phyloP scores from a whole-genome alignment of 2,113 vertebrate species.

The Halcyon malimbica region DNA sequence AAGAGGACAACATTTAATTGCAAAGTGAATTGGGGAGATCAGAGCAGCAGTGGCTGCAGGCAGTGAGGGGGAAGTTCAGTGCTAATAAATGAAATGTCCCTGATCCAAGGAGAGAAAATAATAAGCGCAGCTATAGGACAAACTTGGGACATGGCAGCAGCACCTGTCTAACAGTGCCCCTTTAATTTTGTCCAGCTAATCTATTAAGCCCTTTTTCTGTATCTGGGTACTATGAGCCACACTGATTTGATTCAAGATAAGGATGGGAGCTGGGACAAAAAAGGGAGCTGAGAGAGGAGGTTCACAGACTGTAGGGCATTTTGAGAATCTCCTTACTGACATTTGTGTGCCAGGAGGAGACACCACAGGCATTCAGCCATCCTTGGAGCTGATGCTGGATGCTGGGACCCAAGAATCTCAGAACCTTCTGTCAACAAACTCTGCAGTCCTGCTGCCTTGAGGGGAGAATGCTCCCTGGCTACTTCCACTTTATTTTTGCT shows the following conservation, averaged over 20 bases:
- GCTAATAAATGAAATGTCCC: conserved; percentile 72
- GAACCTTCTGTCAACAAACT: background rate
- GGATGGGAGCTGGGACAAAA: background rate
- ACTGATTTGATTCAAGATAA: conserved; percentile 21
- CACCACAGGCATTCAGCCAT: background rate
- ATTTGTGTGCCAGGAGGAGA: background rate
- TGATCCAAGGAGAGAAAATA: conserved; percentile 68
- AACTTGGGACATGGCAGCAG: conserved; percentile 40
- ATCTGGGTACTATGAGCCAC: background rate
- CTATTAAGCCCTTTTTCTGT: conserved; percentile 25
- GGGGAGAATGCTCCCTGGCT: background rate
- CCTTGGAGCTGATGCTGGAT: background rate
- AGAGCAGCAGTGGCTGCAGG: conserved; percentile 67
- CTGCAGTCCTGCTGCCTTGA: background rate
- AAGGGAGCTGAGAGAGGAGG: background rate
- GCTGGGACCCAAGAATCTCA: background rate
- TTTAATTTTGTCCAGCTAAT: conserved; percentile 55
- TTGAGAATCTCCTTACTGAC: background rate
- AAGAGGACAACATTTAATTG: conserved; percentile 73
- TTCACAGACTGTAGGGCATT: background rate
- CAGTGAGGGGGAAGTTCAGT: conserved; percentile 52
- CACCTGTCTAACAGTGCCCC: conserved; percentile 48
- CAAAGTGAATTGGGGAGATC: conserved; percentile 73
- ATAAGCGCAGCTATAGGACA: conserved; percentile 58
- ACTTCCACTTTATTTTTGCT: background rate